Evolutionary conservation across 2,113 vertebrate species (phyloP).

Genomic region (Terrapene triunguis): DNA sequence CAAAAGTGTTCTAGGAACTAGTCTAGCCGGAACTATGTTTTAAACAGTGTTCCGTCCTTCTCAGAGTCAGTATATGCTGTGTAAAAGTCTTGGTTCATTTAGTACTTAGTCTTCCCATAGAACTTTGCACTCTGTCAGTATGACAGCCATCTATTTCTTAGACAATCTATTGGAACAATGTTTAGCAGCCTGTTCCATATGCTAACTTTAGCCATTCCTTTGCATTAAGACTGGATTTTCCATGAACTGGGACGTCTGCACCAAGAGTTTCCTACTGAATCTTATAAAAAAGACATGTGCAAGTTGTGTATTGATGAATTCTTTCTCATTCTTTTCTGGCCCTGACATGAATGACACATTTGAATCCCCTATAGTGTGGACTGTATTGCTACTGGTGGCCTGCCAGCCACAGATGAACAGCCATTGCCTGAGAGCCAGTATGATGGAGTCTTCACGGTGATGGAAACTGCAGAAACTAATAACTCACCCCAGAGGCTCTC

Average conservation of each 20-base stretch:
- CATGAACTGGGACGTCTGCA: background rate
- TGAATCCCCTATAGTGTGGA: slow-evolving; percentile 47
- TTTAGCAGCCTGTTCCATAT: background rate
- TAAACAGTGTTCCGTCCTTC: background rate
- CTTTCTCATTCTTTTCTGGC: background rate
- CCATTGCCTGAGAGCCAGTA: background rate
- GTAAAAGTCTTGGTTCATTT: background rate
- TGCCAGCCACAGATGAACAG: slow-evolving; percentile 4
- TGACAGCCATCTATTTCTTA: background rate
- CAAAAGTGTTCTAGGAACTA: background rate
- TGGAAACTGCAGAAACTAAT: background rate
- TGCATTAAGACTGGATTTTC: background rate
- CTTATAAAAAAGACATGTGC: background rate
- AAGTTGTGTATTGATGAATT: background rate
- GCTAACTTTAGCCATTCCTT: background rate
- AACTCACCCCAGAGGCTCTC: background rate
- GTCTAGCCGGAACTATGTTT: background rate
- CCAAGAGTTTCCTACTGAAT: background rate
- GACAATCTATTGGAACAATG: background rate
- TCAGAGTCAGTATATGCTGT: fast-evolving
- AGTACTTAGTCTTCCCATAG: background rate
- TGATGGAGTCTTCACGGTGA: background rate
- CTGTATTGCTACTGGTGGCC: slow-evolving; percentile 46
- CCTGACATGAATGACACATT: background rate
- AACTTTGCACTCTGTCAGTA: background rate